Evolutionary conservation across 2,113 vertebrate genomes (phyloP).

Genomic region (Pionites leucogaster): DNA sequence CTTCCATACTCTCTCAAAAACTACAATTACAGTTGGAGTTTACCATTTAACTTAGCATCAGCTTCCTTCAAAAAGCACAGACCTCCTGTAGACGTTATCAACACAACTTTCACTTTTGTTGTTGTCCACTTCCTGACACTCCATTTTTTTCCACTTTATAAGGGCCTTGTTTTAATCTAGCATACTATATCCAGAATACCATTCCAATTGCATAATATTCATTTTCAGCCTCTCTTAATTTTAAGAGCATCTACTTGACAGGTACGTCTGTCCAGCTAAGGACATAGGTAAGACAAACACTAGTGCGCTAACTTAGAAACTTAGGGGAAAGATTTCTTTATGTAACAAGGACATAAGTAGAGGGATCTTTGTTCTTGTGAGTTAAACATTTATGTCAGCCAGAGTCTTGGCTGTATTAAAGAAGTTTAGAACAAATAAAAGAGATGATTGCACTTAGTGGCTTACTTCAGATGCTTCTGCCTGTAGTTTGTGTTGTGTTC

Average conservation of each 20-base stretch:
- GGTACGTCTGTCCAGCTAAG: not conserved
- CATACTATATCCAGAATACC: not conserved
- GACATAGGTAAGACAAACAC: not conserved
- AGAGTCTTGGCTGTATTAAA: not conserved
- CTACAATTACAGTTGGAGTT: not conserved
- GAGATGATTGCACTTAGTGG: not conserved
- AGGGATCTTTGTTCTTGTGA: not conserved
- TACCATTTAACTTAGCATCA: not conserved
- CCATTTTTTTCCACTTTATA: not conserved
- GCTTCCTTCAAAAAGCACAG: not conserved
- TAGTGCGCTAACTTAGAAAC: not conserved
- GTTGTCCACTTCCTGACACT: not conserved
- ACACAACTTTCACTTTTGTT: not conserved
- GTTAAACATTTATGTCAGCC: not conserved
- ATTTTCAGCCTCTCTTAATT: not conserved
- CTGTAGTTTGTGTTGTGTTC: not conserved
- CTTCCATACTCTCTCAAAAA: not conserved
- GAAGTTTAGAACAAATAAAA: not conserved
- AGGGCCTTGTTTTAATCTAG: not conserved
- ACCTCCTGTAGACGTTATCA: not conserved
- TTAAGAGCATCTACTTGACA: not conserved
- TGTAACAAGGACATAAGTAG: not conserved
- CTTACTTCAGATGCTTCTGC: not conserved
- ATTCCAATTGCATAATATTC: rapidly evolving
- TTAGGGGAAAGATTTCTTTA: not conserved